These are phyloP conservation scores for Acinonyx jubatus DNA, from an alignment of 2,113 vertebrate genomes.

Conservation along the genomic window DNA sequence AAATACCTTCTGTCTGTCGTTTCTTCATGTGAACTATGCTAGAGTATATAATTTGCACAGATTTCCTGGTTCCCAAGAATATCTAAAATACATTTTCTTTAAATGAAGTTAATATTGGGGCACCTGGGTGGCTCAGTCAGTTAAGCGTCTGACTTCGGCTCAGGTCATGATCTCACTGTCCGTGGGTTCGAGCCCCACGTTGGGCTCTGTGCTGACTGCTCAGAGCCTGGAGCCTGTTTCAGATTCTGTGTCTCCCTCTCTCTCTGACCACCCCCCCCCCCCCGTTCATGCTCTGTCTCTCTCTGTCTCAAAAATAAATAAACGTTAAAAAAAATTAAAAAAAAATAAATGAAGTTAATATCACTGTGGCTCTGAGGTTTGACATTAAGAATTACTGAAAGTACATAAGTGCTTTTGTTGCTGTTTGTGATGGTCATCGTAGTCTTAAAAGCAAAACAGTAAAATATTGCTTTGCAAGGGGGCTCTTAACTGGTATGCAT, in stretches of 20 bases:
- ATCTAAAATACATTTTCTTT: background rate
- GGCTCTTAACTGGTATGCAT: background rate
- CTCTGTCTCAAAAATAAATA: too few relatives aligned
- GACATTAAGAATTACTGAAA: background rate
- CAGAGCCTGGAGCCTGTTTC: too few relatives aligned
- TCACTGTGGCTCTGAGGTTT: background rate
- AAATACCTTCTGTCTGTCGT: background rate
- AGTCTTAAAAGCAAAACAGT: background rate
- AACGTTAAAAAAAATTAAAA: too few relatives aligned
- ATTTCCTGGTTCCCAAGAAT: background rate
- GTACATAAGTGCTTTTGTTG: background rate
- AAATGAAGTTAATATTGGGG: background rate
- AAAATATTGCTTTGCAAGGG: background rate
- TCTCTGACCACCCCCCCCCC: too few relatives aligned
- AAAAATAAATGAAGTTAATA: background rate
- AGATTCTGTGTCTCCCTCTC: too few relatives aligned
- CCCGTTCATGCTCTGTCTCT: too few relatives aligned
- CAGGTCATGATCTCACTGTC: too few relatives aligned
- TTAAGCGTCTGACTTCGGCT: too few relatives aligned
- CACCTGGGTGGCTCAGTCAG: too few relatives aligned
- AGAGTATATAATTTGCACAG: background rate
- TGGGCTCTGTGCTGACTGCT: too few relatives aligned
- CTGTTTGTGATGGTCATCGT: background rate
- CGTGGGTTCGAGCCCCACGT: too few relatives aligned
- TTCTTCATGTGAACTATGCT: background rate